Percentiles rank a stretch among this genome's conserved stretches.
Conservation (phyloP, 2,888 invertebrate genomes). For the Chrysolina americana region DNA sequence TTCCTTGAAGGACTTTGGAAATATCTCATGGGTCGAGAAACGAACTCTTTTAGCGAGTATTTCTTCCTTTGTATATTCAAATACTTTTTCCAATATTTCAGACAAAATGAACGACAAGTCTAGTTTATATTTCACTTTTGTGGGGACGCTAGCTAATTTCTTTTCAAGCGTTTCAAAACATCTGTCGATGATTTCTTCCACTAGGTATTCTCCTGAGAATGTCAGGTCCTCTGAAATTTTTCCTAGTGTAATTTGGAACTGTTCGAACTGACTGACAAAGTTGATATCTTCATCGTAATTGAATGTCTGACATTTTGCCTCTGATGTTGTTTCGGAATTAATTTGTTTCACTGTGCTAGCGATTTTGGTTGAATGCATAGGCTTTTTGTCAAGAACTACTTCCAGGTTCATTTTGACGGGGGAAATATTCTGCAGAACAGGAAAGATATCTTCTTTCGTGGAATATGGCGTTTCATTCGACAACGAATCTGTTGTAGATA, state of each 20-base stretch:
- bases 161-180: neutral
- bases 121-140: neutral
- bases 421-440: neutral
- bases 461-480: neutral
- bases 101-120: neutral
- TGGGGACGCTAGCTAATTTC: neutral
- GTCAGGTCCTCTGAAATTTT: neutral
- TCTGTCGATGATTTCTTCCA: constrained; percentile 5
- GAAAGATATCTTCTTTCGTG: neutral
- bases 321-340: neutral
- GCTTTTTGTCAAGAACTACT: neutral
- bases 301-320: neutral
- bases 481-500: neutral
- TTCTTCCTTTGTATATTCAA: constrained; percentile 7
- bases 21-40: neutral
- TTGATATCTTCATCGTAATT: neutral
- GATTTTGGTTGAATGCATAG: neutral
- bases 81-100: neutral
- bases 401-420: neutral
- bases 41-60: neutral
- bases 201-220: neutral
- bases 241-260: neutral
- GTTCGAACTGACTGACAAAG: neutral
- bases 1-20: neutral
- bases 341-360: neutral